Evolutionary conservation across 1,140 invertebrate genomes (phyloP).

Genomic region (Reticulitermes speratus): DNA sequence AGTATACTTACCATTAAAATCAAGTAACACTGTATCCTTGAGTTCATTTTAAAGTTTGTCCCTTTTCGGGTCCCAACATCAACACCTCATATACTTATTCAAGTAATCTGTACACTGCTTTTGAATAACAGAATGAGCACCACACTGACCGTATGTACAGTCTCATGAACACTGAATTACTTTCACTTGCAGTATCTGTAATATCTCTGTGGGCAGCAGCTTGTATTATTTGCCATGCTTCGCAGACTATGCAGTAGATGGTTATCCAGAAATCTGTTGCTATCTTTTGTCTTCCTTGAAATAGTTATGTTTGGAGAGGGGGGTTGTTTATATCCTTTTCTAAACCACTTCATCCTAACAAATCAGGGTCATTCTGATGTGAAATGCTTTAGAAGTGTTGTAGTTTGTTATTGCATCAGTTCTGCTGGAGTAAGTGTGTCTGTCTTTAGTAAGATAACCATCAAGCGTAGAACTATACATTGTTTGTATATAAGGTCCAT

Average conservation of each 20-base stretch:
- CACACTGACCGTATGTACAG: not conserved
- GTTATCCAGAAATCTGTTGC: constrained; percentile 11
- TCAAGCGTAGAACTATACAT: not conserved
- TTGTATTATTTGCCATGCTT: not conserved
- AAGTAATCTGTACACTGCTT: not conserved
- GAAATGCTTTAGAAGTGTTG: not conserved
- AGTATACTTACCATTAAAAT: not conserved
- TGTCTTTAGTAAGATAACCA: not conserved
- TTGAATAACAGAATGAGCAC: not conserved
- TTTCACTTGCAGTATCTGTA: not conserved
- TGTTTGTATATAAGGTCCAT: not conserved
- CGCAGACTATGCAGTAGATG: not conserved
- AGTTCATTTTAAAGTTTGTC: not conserved
- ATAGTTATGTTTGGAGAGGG: not conserved
- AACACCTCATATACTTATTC: not conserved
- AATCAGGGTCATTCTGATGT: not conserved
- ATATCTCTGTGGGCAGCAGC: not conserved
- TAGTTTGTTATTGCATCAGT: not conserved
- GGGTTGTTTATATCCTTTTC: not conserved
- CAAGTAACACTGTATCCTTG: not conserved
- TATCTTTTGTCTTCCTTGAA: not conserved
- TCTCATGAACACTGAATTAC: not conserved
- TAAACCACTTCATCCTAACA: not conserved
- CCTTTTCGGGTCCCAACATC: not conserved
- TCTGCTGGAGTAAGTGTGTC: not conserved